Evolutionary conservation across 30 jellyfish, hydroid and myxozoan species (phyloP).

Genomic region (Cassiopea andromeda): DNA sequence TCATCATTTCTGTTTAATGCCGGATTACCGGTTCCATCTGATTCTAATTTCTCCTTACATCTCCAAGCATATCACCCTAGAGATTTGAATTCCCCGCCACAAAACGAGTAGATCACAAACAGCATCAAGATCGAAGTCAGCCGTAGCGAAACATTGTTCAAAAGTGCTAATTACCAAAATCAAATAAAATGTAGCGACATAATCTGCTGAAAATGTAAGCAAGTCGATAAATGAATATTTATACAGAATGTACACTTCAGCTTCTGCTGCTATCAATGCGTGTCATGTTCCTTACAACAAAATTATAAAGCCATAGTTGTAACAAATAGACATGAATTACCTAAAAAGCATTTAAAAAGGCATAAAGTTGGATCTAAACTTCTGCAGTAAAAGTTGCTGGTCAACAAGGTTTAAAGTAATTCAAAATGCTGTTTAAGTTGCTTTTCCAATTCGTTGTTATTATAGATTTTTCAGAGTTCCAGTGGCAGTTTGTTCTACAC

Average conservation of each 20-base stretch:
- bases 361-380: not conserved
- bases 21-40: no score
- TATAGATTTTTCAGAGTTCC: conserved; percentile 15
- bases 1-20: no score
- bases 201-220: no score
- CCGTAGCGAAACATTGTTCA: no score
- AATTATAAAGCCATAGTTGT: not conserved
- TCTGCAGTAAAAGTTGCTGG: not conserved
- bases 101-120: no score
- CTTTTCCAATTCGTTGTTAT: not conserved
- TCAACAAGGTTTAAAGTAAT: not conserved
- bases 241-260: conserved; percentile 11
- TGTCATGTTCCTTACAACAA: not conserved
- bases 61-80: no score
- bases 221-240: not conserved
- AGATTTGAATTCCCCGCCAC: no score
- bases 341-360: not conserved
- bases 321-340: not conserved
- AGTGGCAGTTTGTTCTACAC: conserved; percentile 15
- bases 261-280: conserved; percentile 2
- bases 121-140: no score
- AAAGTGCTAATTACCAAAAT: no score
- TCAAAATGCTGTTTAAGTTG: not conserved
- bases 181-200: no score
- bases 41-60: no score